Base-by-base conservation (phyloP, 2,797 vertebrate genomes). In the Scolopax rusticola region DNA sequence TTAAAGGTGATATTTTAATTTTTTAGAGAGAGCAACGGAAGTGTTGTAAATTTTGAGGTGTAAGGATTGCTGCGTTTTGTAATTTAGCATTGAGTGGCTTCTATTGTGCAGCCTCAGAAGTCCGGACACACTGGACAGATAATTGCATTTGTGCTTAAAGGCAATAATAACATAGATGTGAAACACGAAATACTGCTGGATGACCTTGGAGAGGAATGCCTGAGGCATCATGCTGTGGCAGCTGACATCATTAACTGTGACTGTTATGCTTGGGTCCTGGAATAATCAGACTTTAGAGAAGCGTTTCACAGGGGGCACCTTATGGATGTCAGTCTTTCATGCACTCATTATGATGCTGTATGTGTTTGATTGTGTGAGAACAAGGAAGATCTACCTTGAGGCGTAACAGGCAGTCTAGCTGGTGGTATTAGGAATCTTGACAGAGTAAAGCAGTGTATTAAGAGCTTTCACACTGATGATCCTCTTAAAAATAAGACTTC, bases 121-220 rank as follows among this genome's bases (percentile, higher is more conserved):
- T 89, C 92, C 88, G 96, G 88, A 96, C 97, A 85, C 87, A 41
- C 86, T 65, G 96, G 95, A 63, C 96, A 95, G 77, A 89, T 98
- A 98, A 98, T 98, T 98, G 97, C 96, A 95, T 97, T 98, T 98
- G 88, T 97, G 94, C 87, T 98, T 98, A 88, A 98, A 98, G 97
- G 97, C 87, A 95, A 89, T 69, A 77, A 91, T 97, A 98, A 98
- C 90, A 97, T 88, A 96, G 94, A 97, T 48, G 63, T 85, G 94
- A 97, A 96, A 94, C 93, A 77, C 89, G 95, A 45, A 95, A 91
- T 95, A 94, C 94, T 94, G 95, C 93, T 94, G 97, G 95, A 92
- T 98, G 98, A 98, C 98, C 98, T 98, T 98, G 97, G 96, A 94
- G 97, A 96, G 90, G 36, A 95, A 88, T 94, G 98, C 98, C 97